phyloP scores from a whole-genome alignment of 2,113 vertebrate genomes.

The Oplegnathus fasciatus region DNA sequence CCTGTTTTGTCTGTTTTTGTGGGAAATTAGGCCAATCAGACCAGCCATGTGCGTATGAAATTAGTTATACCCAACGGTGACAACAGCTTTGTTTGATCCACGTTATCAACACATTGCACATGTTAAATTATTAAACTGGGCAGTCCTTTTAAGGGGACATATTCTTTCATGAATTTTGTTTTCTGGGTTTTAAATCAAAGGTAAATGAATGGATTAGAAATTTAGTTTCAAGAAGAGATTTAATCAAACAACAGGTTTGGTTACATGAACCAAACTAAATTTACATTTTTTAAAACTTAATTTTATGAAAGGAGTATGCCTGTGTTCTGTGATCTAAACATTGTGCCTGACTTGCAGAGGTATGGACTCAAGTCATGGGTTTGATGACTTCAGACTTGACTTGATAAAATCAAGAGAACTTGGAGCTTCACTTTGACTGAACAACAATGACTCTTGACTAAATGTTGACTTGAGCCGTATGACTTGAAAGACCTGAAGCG shows the following conservation, averaged over 20 bases:
- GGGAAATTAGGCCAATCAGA: neutral
- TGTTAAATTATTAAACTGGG: neutral
- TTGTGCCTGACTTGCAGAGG: neutral
- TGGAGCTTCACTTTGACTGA: neutral
- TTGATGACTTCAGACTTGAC: neutral
- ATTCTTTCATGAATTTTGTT: neutral
- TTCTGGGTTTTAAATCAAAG: neutral
- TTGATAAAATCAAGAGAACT: neutral
- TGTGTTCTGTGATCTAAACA: neutral
- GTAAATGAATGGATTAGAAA: neutral
- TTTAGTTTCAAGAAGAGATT: neutral
- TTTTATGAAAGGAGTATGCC: neutral
- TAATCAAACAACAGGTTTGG: neutral
- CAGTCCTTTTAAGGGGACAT: neutral
- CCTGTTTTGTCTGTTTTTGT: conserved; percentile 38
- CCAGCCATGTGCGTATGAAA: neutral
- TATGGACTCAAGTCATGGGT: neutral
- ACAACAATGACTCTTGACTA: neutral
- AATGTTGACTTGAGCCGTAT: neutral
- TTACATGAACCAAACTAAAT: neutral
- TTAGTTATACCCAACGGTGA: neutral
- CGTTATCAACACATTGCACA: neutral
- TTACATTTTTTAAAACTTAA: neutral
- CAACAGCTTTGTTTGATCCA: neutral
- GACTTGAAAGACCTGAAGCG: neutral